A percentile compares a stretch with the other conserved stretches of the same genome.
These are phyloP conservation scores for Oscheius sp. DNA, from an alignment of 2,888 invertebrate species.

Conservation along the genomic window DNA sequence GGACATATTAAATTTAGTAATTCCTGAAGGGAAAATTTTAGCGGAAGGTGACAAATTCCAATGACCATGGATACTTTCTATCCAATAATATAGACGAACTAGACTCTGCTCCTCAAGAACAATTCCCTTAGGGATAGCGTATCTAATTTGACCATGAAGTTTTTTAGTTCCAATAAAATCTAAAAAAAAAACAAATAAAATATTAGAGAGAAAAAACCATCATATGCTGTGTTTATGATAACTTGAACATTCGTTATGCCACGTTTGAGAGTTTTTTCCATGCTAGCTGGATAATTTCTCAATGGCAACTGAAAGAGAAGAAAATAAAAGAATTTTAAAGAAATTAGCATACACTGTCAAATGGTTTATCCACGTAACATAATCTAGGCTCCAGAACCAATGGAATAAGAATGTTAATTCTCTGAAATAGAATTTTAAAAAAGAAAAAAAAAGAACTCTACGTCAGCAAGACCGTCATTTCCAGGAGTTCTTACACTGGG, in stretches of 20 bases:
- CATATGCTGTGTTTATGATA: slow-evolving; percentile 1
- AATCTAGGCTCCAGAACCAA: background rate
- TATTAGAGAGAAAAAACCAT: background rate
- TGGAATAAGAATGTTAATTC: background rate
- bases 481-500: no score
- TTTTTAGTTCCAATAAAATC: slow-evolving; percentile 15
- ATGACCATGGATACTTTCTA: slow-evolving; percentile 7
- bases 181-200: background rate
- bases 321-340: background rate
- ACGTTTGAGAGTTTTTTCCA: background rate
- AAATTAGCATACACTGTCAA: background rate
- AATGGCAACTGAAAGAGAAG: slow-evolving; percentile 1
- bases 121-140: background rate
- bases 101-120: background rate
- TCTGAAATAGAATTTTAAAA: background rate
- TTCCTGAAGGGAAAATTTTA: background rate
- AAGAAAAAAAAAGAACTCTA: background rate
- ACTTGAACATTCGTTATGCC: background rate
- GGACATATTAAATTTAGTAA: slow-evolving; percentile 6
- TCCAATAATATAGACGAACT: slow-evolving; percentile 16
- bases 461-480: no score
- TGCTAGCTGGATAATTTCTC: slow-evolving; percentile 6
- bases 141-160: slow-evolving; percentile 13
- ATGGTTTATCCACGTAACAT: background rate
- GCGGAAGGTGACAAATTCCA: background rate